These are phyloP conservation scores for Crocidura indochinensis DNA, from an alignment of 2,797 vertebrate genomes.

Conservation along the genomic window DNA sequence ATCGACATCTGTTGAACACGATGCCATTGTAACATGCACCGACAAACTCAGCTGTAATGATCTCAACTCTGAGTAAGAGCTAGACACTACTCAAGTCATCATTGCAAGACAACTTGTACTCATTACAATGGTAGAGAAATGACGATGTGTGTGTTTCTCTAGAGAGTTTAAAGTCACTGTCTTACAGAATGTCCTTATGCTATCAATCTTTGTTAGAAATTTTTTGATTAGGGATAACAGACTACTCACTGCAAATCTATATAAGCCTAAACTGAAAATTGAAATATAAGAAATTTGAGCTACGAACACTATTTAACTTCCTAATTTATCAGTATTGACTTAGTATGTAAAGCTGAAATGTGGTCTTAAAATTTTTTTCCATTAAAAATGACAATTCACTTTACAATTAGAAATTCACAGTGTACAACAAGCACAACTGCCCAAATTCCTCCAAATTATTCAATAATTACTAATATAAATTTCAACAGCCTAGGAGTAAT, in stretches of 20 bases:
- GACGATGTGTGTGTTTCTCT: conserved; percentile 1
- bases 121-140: neutral
- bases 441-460: conserved; percentile 86
- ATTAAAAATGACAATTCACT: conserved; percentile 81
- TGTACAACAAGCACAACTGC: conserved; percentile 85
- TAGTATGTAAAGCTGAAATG: conserved; percentile 79
- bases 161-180: conserved; percentile 59
- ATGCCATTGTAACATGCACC: neutral
- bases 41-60: conserved; percentile 58
- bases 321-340: conserved; percentile 79
- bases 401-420: conserved; percentile 89
- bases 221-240: conserved; percentile 48
- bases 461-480: conserved; percentile 86
- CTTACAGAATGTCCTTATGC: conserved; percentile 63
- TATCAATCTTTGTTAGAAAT: conserved; percentile 72
- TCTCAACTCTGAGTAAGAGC: conserved; percentile 67
- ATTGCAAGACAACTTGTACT: conserved; percentile 45
- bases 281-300: conserved; percentile 82
- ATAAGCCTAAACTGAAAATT: conserved; percentile 78
- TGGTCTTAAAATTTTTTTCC: conserved; percentile 74
- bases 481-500: conserved; percentile 85
- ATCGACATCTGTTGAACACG: conserved; percentile 9
- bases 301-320: conserved; percentile 81
- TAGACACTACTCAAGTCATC: conserved; percentile 49
- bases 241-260: conserved; percentile 39